Evolutionary conservation across 2,797 vertebrate species (phyloP).

Genomic region (Sebastes hubbsi): DNA sequence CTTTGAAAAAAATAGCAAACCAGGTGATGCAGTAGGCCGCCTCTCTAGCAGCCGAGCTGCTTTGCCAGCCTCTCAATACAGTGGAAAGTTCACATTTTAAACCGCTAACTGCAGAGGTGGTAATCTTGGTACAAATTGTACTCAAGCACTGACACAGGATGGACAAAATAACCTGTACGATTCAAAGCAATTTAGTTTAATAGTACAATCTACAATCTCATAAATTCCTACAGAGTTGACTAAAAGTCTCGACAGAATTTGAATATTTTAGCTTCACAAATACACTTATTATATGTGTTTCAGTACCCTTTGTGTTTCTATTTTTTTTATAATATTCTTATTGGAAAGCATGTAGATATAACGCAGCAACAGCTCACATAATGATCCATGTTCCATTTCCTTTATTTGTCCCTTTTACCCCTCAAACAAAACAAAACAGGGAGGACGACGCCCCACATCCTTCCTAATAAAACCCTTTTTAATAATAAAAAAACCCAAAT

Average conservation of each 20-base stretch:
- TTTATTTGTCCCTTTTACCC: too few relatives aligned
- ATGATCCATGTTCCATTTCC: too few relatives aligned
- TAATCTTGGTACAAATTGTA: neutral
- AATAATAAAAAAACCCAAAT: too few relatives aligned
- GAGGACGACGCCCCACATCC: neutral
- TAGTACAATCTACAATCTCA: neutral
- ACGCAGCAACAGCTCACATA: accelerated
- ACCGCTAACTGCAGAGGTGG: neutral
- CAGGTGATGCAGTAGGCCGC: neutral
- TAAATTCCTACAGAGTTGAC: neutral
- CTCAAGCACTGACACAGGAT: neutral
- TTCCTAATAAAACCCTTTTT: neutral
- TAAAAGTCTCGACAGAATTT: neutral
- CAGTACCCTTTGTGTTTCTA: neutral
- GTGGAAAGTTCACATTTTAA: slow-evolving; percentile 19
- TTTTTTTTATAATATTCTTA: neutral
- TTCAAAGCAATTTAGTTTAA: neutral
- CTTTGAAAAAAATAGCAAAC: slow-evolving; percentile 37
- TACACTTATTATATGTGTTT: neutral
- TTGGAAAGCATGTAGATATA: neutral
- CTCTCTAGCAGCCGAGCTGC: neutral
- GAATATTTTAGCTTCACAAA: neutral
- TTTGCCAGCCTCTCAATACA: neutral
- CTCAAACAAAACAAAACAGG: neutral
- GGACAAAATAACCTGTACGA: neutral